A percentile compares a stretch with the other conserved stretches of the same genome.
Evolutionary conservation across 2,113 vertebrate genomes (phyloP).

Genomic region (Astur gentilis): DNA sequence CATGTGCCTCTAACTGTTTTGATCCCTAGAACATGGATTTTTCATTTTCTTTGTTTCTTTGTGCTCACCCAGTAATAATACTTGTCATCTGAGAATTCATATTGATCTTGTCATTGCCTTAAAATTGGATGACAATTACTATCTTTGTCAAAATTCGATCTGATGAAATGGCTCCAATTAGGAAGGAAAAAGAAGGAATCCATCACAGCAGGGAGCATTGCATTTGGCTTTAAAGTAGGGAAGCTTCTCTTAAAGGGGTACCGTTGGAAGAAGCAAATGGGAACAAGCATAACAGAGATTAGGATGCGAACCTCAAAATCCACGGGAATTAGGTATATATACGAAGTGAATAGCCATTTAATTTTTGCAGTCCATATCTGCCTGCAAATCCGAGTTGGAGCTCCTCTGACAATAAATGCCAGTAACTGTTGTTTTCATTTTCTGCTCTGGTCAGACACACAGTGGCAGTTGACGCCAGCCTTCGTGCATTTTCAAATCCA

Average conservation of each 20-base stretch:
- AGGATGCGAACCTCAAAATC: neutral
- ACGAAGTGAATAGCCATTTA: neutral
- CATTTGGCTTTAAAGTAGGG: conserved; percentile 5
- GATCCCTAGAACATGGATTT: conserved; percentile 57
- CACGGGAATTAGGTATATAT: neutral
- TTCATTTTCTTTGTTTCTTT: conserved; percentile 57
- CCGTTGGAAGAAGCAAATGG: neutral
- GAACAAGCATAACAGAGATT: neutral
- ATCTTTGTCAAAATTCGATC: conserved; percentile 65
- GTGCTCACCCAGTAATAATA: conserved; percentile 47
- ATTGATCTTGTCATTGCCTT: conserved; percentile 63
- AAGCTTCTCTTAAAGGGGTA: conserved; percentile 24
- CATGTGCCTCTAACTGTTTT: conserved; percentile 30
- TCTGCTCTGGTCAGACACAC: neutral
- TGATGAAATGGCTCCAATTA: conserved; percentile 64
- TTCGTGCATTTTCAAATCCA: neutral
- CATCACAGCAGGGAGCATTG: conserved; percentile 27
- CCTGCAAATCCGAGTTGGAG: neutral
- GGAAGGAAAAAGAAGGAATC: conserved; percentile 61
- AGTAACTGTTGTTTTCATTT: neutral
- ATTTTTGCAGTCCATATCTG: neutral
- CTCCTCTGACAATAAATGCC: neutral
- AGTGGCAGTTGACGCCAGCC: neutral
- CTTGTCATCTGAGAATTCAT: conserved; percentile 60
- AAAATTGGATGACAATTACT: conserved; percentile 67